Base-by-base conservation (phyloP, 2,888 invertebrate genomes). In the Epistrophella euchroma region DNA sequence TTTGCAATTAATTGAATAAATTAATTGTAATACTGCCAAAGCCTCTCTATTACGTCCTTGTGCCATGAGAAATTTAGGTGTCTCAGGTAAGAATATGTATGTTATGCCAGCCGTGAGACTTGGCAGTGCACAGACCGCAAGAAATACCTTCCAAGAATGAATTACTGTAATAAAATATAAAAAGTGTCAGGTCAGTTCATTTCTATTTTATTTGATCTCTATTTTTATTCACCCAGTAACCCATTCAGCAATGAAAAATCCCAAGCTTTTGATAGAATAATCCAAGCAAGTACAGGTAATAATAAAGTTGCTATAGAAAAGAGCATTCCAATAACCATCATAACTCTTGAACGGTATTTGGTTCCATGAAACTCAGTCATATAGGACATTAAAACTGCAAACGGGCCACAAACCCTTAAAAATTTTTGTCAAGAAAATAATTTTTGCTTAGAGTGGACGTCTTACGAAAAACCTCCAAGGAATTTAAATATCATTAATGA, bases 391-490 rank as follows among this genome's bases (percentile, higher is more conserved):
- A 96, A 91, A 5, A 96, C 95, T 0, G 96, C 96, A 90, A 95
- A 95, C 0, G 97, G 96, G 1, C 97, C 97, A 88, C 94, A 94
- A 75, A 94, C 93, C 82, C 95, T 95, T 0, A 71, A 64, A 62
- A 7, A 52, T 28, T 28, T 28, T 11, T 17, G 19, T 62, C 25
- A 43, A 13, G 1, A 62, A 25, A 62, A 40, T 2, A 43, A 25
- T 5, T 1, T 62, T 25, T 62, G 60, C 2, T 56, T 50, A 58
- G 55, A 19, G 4, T 37, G 25, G 0, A 22, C n/a, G 15, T 94
- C 96, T 95, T 91, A 97, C 97, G 96, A 93, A 87, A 96, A 94
- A 2, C 97, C 97, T 73, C 95, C 95, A 47, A 95, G 91, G 90
- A 95, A 96, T 91, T 96, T 95, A n/a, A 95, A 94, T n/a, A 94